These are phyloP conservation scores for Romanomermis culicivorax DNA, from an alignment of 2,888 invertebrate genomes.

Conservation along the genomic window DNA sequence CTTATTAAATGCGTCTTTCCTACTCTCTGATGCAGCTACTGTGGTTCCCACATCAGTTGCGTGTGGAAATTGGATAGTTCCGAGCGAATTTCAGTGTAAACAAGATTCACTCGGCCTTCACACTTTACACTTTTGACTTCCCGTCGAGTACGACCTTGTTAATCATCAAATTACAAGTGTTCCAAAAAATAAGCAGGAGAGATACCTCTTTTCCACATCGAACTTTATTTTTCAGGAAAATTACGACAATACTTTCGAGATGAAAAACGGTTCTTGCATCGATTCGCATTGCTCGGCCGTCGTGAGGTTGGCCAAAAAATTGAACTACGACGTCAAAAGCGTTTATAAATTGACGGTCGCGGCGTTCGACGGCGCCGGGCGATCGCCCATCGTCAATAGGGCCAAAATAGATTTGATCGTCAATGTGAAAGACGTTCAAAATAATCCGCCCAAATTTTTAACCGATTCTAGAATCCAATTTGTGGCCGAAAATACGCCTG, in stretches of 20 bases:
- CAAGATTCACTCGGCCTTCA: too few relatives aligned
- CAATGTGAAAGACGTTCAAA: constrained; percentile 67
- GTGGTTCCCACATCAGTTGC: neutral
- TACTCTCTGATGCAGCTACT: too few relatives aligned
- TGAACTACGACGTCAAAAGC: constrained; percentile 71
- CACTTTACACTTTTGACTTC: too few relatives aligned
- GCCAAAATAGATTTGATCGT: constrained; percentile 44
- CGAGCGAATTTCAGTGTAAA: too few relatives aligned
- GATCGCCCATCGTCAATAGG: constrained; percentile 3
- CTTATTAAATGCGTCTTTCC: too few relatives aligned
- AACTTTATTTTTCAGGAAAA: constrained; percentile 6
- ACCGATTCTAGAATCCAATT: constrained; percentile 47
- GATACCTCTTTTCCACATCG: too few relatives aligned
- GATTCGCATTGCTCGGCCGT: constrained; percentile 21
- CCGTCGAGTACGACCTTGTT: too few relatives aligned
- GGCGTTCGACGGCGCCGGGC: constrained; percentile 34
- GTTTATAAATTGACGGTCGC: constrained; percentile 65
- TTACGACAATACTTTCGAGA: constrained; percentile 3
- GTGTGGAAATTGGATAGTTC: too few relatives aligned
- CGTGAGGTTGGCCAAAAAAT: constrained; percentile 22
- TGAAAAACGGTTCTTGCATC: constrained; percentile 6
- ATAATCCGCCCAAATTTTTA: constrained; percentile 72
- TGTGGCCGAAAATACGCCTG: constrained; percentile 58
- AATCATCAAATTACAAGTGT: neutral
- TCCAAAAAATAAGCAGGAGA: too few relatives aligned